Evolutionary conservation across 2,888 invertebrate species (phyloP), one percentile per base, ranked within the genome.

Genomic region (Fabriciana adippe): DNA sequence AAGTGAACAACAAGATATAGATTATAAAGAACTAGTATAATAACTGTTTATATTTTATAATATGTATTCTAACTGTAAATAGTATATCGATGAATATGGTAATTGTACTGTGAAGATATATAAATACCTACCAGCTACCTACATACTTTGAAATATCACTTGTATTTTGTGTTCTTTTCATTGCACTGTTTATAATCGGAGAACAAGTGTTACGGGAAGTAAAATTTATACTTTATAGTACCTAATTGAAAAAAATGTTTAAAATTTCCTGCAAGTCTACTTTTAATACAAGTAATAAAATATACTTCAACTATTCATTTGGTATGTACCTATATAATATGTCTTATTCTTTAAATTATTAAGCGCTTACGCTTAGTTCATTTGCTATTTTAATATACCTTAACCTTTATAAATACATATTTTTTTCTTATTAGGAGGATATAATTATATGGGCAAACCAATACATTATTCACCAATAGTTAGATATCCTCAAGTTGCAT

Each of bases 401-500:
- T 35, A 6, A 3, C 1, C 6, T 31, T 60, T 1, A 15, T 18
- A 51, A 35, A 31, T 51, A 51, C 15, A 11, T 50, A 54, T 53
- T 14, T 54, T 57, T 35, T 60, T 59, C 57, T 56, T 61, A 35
- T 63, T 59, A 72, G 72, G 72, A 66, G 81, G 80, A 67, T 75
- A 71, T 62, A 81, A 80, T 72, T 76, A 78, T 68, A 68, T 79
- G 55, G 81, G 79, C 50, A 88, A 89, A 77, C 81, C 87, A 63
- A 80, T 94, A 71, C 94, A 94, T 75, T 80, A 89, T 41, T 89
- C 93, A 6, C 84, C 89, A 35, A 76, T 81, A 26, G 83, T 89
- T 57, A 93, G 88, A 75, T 94, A 94, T 78, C 94, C 94, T 2
- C 90, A 90, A 67, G 93, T 91, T 3, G 93, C 90, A 14, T 74